Conservation (phyloP, 1,140 invertebrate genomes). For the Lepidotrigona ventralis region DNA sequence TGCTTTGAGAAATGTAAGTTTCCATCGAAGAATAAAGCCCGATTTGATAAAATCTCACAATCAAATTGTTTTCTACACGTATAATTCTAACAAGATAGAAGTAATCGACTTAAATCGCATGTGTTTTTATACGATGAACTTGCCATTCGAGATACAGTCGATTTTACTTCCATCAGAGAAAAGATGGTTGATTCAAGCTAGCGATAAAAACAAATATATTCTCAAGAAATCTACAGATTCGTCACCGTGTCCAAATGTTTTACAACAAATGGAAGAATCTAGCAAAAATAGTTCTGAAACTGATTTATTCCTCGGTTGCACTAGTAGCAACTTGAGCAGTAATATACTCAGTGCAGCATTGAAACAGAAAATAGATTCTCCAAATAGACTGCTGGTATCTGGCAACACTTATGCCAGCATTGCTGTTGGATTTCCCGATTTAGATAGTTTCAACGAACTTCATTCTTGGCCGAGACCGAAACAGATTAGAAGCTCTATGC, state of each 20-base stretch:
- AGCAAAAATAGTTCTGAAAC: constrained; percentile 34
- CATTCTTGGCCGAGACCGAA: constrained; percentile 69
- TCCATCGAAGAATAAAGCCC: constrained; percentile 69
- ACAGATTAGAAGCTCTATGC: constrained; percentile 45
- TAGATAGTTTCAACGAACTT: constrained; percentile 73
- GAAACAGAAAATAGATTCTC: constrained; percentile 76
- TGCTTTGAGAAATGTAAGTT: constrained; percentile 61
- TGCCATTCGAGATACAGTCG: constrained; percentile 75
- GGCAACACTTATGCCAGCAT: constrained; percentile 78
- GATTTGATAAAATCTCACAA: constrained; percentile 67
- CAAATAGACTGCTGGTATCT: constrained; percentile 79
- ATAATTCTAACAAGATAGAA: constrained; percentile 71
- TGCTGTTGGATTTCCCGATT: constrained; percentile 82
- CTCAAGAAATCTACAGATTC: constrained; percentile 65
- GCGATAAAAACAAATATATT: constrained; percentile 67
- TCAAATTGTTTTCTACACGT: constrained; percentile 70
- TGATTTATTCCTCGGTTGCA: constrained; percentile 61
- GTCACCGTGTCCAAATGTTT: constrained; percentile 70
- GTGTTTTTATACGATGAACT: constrained; percentile 67
- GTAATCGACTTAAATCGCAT: constrained; percentile 74
- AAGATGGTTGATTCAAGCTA: constrained; percentile 76
- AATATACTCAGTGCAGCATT: constrained; percentile 65
- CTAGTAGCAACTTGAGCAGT: constrained; percentile 47
- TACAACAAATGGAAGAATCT: constrained; percentile 72
- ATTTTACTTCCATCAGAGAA: constrained; percentile 69